phyloP scores from a whole-genome alignment of 2,113 vertebrate genomes.

The Antechinus stuartii region DNA sequence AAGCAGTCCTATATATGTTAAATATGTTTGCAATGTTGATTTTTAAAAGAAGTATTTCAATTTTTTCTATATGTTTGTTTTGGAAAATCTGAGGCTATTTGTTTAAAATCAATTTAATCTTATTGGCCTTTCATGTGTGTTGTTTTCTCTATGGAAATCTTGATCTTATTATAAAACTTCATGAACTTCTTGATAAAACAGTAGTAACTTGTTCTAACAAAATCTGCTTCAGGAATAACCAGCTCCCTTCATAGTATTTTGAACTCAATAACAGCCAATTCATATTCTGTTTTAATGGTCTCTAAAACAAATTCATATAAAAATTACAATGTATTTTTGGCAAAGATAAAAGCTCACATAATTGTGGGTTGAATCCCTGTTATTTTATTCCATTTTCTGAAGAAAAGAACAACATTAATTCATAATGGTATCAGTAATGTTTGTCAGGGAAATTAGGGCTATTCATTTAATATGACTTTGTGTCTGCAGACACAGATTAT shows the following conservation, averaged over 20 bases:
- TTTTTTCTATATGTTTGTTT: neutral
- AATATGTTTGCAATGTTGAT: neutral
- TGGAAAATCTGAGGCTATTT: neutral
- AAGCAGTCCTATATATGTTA: too few species aligned
- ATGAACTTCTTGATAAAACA: neutral
- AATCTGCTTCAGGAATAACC: neutral
- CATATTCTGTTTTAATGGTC: neutral
- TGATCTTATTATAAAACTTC: neutral
- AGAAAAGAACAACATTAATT: neutral
- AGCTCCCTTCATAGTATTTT: neutral
- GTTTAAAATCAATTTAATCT: neutral
- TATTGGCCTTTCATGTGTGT: neutral
- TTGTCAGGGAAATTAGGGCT: neutral
- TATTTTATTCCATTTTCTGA: neutral
- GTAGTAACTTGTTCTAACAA: neutral
- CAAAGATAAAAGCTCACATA: neutral
- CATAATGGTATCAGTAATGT: neutral
- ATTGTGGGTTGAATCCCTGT: neutral
- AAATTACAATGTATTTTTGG: neutral
- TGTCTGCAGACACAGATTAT: neutral
- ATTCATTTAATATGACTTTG: neutral
- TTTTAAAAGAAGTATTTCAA: neutral
- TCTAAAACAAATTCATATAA: neutral
- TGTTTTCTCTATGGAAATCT: neutral
- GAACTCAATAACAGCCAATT: neutral